Base-by-base conservation (phyloP, 2,888 invertebrate genomes). In the Xestia xanthographa region DNA sequence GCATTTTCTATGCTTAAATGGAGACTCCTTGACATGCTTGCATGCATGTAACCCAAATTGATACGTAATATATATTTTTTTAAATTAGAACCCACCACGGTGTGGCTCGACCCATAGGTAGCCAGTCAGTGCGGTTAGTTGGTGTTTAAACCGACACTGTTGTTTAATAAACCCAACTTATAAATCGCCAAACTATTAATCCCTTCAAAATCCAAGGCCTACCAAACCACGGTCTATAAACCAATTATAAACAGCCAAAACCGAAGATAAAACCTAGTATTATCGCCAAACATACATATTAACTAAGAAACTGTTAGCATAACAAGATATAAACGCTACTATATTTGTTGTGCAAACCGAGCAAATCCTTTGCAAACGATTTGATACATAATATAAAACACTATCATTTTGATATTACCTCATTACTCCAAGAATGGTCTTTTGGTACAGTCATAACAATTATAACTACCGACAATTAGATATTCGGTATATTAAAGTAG, bases 341-440 rank as follows among this genome's bases (percentile, higher is more conserved):
- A 69, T 85, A 76, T 88, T 84, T 80, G 66, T 53, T 53, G 66
- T 77, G 63, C 66, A 84, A 67, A 83, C 74, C 5, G 22, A 41
- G 20, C 29, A 80, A 86, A 88, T 81, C 87, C 79, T 86, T 70
- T 22, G 67, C 75, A 88, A 86, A 88, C 87, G 50, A 29, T 22
- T 50, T 45, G 43, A 75, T 66, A 76, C 75, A 70, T 60, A 83
- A 80, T 83, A 83, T 83, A 83, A 69, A 60, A 76, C 81, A 79
- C 65, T 72, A 66, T 68, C 65, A 75, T 77, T 75, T 75, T 50
- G 12, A 50, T 62, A 75, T 87, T 88, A 88, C 79, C 86, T 86
- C 88, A 88, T 78, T 88, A n/a, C 66, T 71, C 62, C 11, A 66
- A 88, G 80, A 84, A 87, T 88, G 88, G 77, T 84, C 76, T 63